phyloP scores from a whole-genome alignment of 2,888 invertebrate genomes.

The Heliconius cydno region DNA sequence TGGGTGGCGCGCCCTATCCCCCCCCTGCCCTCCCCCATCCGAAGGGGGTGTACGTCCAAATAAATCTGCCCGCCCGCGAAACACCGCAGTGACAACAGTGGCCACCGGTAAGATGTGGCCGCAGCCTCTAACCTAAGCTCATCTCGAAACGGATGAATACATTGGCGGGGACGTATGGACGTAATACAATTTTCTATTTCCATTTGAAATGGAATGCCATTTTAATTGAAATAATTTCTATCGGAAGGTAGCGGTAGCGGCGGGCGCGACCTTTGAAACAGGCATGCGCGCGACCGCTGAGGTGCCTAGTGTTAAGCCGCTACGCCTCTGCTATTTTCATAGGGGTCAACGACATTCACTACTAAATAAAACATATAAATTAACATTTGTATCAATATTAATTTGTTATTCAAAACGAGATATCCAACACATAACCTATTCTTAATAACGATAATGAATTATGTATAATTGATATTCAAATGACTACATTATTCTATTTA shows the following conservation, averaged over 20 bases:
- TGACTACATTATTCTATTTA: slow-evolving; percentile 30
- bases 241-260: slow-evolving; percentile 64
- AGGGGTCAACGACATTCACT: slow-evolving; percentile 72
- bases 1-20: slow-evolving; percentile 78
- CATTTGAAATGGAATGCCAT: slow-evolving; percentile 53
- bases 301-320: slow-evolving; percentile 70
- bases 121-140: slow-evolving; percentile 70
- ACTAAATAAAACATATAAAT: slow-evolving; percentile 61
- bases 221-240: slow-evolving; percentile 76
- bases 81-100: slow-evolving; percentile 83
- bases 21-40: slow-evolving; percentile 67
- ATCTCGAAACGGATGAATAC: slow-evolving; percentile 40
- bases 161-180: slow-evolving; percentile 27
- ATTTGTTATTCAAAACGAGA: slow-evolving; percentile 38
- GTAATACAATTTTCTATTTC: slow-evolving; percentile 37
- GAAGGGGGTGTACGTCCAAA: slow-evolving; percentile 82
- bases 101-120: slow-evolving; percentile 79
- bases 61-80: slow-evolving; percentile 84
- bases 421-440: slow-evolving; percentile 31
- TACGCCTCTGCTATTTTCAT: slow-evolving; percentile 69
- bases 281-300: slow-evolving; percentile 77
- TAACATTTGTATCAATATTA: slow-evolving; percentile 48
- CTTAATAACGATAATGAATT: slow-evolving; percentile 34
- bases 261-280: slow-evolving; percentile 75
- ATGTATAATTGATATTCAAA: slow-evolving; percentile 37